phyloP scores from a whole-genome alignment of 2,888 invertebrate genomes.

The Drosophila cognata region DNA sequence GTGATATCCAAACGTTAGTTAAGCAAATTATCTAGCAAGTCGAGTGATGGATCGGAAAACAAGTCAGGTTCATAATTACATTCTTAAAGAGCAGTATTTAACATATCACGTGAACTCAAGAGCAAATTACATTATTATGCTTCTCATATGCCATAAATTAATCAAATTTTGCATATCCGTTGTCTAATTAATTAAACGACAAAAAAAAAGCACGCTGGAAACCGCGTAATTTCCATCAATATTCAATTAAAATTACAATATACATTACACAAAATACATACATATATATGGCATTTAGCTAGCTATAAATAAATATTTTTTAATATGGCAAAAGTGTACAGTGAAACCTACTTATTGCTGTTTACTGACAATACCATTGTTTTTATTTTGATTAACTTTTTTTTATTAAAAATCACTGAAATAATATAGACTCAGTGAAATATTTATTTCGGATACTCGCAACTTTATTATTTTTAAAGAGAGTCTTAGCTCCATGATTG shows the following conservation, averaged over 20 bases:
- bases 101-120: not conserved
- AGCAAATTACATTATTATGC: not conserved
- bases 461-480: not conserved
- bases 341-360: slow-evolving; percentile 7
- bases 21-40: not conserved
- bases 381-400: not conserved
- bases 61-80: not conserved
- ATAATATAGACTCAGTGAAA: not conserved
- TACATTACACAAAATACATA: slow-evolving; percentile 5
- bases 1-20: slow-evolving; percentile 47
- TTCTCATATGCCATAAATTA: slow-evolving; percentile 55
- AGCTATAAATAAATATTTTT: not conserved
- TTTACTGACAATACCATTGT: not conserved
- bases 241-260: slow-evolving; percentile 59
- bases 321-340: slow-evolving; percentile 3
- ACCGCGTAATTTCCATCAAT: slow-evolving; percentile 41
- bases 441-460: not conserved
- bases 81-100: not conserved
- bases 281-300: not conserved
- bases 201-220: slow-evolving; percentile 17
- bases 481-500: not conserved
- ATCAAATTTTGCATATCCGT: slow-evolving; percentile 71
- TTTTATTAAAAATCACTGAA: not conserved
- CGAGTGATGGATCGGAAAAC: not conserved
- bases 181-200: slow-evolving; percentile 61